These are phyloP conservation scores for Hycleus cichorii DNA, from an alignment of 1,140 invertebrate genomes.

Conservation along the genomic window DNA sequence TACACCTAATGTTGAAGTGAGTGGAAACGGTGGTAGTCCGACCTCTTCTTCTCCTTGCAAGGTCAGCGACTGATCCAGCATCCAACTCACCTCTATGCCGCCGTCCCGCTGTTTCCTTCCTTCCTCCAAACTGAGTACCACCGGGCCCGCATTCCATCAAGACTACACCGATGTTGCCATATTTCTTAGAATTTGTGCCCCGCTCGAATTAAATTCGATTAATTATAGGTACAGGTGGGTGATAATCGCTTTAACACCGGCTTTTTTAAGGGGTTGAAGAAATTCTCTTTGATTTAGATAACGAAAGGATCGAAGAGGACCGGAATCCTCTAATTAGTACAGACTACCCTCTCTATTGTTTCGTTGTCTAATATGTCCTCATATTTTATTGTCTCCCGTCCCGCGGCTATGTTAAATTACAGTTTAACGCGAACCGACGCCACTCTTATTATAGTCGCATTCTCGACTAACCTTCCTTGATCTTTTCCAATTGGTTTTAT, in stretches of 20 bases:
- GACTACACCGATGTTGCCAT: slow-evolving; percentile 9
- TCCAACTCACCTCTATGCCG: slow-evolving; percentile 27
- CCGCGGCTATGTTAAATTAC: slow-evolving; percentile 13
- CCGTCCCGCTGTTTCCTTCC: slow-evolving; percentile 29
- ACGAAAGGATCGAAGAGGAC: too few species aligned
- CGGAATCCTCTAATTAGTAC: too few species aligned
- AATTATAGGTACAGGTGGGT: too few species aligned
- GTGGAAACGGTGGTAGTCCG: slow-evolving; percentile 1
- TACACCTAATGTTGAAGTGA: too few species aligned
- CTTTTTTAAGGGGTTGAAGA: too few species aligned
- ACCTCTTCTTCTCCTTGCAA: slow-evolving; percentile 32
- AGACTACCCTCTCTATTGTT: too few species aligned
- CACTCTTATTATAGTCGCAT: slow-evolving; percentile 22
- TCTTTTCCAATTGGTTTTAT: slow-evolving; percentile 23
- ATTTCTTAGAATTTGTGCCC: not conserved
- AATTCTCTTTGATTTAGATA: too few species aligned
- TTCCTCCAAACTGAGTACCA: slow-evolving; percentile 16
- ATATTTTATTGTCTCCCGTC: slow-evolving; percentile 1
- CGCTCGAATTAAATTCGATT: too few species aligned
- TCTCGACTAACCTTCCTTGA: slow-evolving; percentile 23
- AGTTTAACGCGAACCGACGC: slow-evolving; percentile 20
- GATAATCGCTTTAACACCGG: too few species aligned
- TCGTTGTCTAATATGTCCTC: too few species aligned
- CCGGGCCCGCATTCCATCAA: slow-evolving; percentile 8
- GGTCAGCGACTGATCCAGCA: slow-evolving; percentile 39